Conservation (phyloP, 1,140 invertebrate genomes). For the Drosophila littoralis region DNA sequence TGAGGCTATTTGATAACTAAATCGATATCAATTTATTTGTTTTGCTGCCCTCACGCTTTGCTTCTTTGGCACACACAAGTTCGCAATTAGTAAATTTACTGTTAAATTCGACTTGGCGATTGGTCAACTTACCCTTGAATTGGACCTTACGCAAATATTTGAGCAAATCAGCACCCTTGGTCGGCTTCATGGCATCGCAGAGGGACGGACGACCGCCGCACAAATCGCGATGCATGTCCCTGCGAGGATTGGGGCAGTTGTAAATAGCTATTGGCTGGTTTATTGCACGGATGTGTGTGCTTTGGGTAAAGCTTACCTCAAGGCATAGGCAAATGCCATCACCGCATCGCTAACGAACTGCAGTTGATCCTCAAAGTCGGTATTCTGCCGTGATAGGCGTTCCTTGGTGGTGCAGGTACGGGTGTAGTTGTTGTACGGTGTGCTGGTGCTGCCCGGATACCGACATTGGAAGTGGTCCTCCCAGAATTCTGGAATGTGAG, state of each 20-base stretch:
- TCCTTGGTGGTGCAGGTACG: slow-evolving; percentile 89
- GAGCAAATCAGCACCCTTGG: slow-evolving; percentile 92
- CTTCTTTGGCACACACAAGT: neutral
- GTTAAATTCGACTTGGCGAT: neutral
- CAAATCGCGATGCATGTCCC: slow-evolving; percentile 93
- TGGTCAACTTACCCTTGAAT: slow-evolving; percentile 89
- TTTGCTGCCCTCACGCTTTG: neutral
- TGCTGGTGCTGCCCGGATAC: slow-evolving; percentile 90
- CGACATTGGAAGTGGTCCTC: slow-evolving; percentile 95
- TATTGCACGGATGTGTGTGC: slow-evolving; percentile 24
- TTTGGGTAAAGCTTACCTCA: slow-evolving; percentile 87
- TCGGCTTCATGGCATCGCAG: slow-evolving; percentile 94
- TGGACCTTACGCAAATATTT: slow-evolving; percentile 93
- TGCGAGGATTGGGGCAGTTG: slow-evolving; percentile 70
- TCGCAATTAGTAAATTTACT: neutral
- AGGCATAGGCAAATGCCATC: slow-evolving; percentile 94
- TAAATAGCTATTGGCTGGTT: neutral
- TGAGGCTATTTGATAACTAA: neutral
- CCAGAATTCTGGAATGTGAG: slow-evolving; percentile 92
- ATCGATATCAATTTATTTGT: neutral
- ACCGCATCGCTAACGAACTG: slow-evolving; percentile 97
- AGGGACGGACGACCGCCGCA: slow-evolving; percentile 90
- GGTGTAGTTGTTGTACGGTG: slow-evolving; percentile 93
- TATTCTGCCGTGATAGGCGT: slow-evolving; percentile 89
- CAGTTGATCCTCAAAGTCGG: slow-evolving; percentile 94